Conservation (phyloP, 2,888 invertebrate genomes). For the Conchocele bisecta region DNA sequence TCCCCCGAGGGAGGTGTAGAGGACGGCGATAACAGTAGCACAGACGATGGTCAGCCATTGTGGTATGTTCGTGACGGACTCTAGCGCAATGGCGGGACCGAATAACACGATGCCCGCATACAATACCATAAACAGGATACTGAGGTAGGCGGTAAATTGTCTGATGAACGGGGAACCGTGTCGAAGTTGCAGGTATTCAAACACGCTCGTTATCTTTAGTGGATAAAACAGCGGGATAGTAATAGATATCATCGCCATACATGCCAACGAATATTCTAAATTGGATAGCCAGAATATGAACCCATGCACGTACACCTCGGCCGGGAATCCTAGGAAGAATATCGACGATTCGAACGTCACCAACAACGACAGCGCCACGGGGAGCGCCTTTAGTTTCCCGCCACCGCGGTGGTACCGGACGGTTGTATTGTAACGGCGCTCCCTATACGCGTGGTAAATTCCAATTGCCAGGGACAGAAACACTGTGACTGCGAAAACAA, state of each 20-base stretch:
- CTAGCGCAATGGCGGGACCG: slow-evolving; percentile 64
- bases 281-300: slow-evolving; percentile 41
- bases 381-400: slow-evolving; percentile 38
- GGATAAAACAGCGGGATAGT: slow-evolving; percentile 68
- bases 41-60: slow-evolving; percentile 47
- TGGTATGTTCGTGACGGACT: slow-evolving; percentile 57
- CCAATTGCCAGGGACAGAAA: slow-evolving; percentile 21
- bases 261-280: no score
- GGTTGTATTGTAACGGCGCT: slow-evolving; percentile 4
- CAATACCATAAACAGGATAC: slow-evolving; percentile 58
- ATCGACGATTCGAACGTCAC: slow-evolving; percentile 51
- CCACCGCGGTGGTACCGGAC: slow-evolving; percentile 38
- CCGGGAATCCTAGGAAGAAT: slow-evolving; percentile 43
- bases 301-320: no score
- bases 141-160: slow-evolving; percentile 55
- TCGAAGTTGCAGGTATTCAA: slow-evolving; percentile 65
- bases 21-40: no score
- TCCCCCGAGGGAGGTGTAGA: slow-evolving; percentile 57
- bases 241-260: no score
- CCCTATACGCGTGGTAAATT: slow-evolving; percentile 24
- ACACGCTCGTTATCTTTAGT: slow-evolving; percentile 69
- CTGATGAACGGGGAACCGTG: slow-evolving; percentile 56
- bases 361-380: slow-evolving; percentile 44
- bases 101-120: slow-evolving; percentile 66
- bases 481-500: slow-evolving; percentile 25